A percentile compares a stretch with the other conserved stretches of the same genome.
phyloP scores from a whole-genome alignment of 2,113 vertebrate genomes.

The Psettodes erumei region DNA sequence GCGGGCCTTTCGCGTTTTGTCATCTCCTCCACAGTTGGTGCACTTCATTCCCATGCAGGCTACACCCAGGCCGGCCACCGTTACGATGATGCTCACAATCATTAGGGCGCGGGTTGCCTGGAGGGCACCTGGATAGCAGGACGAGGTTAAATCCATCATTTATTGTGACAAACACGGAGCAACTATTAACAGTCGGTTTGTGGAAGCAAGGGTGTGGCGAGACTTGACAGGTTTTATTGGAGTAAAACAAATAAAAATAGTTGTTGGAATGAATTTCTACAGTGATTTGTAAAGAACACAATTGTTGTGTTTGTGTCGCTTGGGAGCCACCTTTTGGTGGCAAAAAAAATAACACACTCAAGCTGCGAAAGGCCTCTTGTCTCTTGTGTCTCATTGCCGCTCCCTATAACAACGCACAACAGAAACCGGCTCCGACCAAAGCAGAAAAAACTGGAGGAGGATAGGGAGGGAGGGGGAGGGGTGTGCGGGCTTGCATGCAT shows the following conservation, averaged over 20 bases:
- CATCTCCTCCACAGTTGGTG: constrained; percentile 88
- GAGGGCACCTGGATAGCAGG: constrained; percentile 76
- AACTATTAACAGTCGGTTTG: neutral
- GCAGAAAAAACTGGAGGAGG: neutral
- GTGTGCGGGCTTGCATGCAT: constrained; percentile 13
- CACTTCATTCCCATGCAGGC: constrained; percentile 93
- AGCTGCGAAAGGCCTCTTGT: too few relatives aligned
- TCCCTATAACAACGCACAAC: constrained; percentile 58
- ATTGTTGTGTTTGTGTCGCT: neutral
- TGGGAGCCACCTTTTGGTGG: neutral
- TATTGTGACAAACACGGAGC: neutral
- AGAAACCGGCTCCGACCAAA: constrained; percentile 76
- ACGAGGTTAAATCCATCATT: constrained; percentile 20
- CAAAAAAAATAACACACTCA: too few relatives aligned
- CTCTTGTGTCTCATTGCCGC: constrained; percentile 40
- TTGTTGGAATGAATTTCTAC: neutral
- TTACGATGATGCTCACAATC: constrained; percentile 85
- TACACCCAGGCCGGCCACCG: constrained; percentile 78
- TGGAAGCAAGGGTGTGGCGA: neutral
- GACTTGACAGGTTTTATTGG: neutral
- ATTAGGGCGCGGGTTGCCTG: constrained; percentile 92
- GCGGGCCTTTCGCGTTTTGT: constrained; percentile 86
- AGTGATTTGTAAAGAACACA: neutral
- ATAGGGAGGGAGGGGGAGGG: constrained; percentile 8
- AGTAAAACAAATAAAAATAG: neutral